phyloP scores from a whole-genome alignment of 2,888 invertebrate genomes.

The Conchocele bisecta region DNA sequence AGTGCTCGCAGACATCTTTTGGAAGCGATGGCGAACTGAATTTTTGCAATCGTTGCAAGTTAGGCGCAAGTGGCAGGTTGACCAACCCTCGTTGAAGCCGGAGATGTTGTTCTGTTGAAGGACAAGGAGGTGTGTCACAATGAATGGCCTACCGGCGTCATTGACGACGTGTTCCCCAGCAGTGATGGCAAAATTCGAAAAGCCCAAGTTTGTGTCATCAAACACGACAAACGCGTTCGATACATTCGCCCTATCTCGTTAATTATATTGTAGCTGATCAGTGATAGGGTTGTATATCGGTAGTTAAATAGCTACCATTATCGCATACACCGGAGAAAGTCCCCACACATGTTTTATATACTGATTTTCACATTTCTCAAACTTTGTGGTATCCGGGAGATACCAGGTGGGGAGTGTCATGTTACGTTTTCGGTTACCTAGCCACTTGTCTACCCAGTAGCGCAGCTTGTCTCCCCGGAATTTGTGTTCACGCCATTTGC shows the following conservation, averaged over 20 bases:
- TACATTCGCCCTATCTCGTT: neutral
- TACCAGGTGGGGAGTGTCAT: too few species aligned
- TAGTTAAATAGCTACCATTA: too few species aligned
- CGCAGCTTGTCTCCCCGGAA: too few species aligned
- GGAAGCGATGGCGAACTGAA: conserved; percentile 24
- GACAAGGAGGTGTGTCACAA: conserved; percentile 10
- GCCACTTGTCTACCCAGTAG: too few species aligned
- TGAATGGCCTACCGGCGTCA: conserved; percentile 15
- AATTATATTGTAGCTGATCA: neutral
- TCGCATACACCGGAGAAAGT: too few species aligned
- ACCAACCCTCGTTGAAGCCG: conserved; percentile 8
- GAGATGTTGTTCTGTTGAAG: conserved; percentile 29
- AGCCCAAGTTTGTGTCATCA: conserved; percentile 5
- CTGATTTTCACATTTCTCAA: too few species aligned
- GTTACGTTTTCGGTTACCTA: too few species aligned
- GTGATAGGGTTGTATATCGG: too few species aligned
- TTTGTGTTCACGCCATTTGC: too few species aligned
- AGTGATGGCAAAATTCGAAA: conserved; percentile 12
- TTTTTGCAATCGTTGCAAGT: conserved; percentile 14
- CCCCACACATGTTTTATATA: too few species aligned
- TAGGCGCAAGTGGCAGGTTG: conserved; percentile 16
- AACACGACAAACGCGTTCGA: neutral
- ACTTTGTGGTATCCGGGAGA: too few species aligned
- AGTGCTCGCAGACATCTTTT: conserved; percentile 24
- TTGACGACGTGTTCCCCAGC: conserved; percentile 10